These are phyloP conservation scores for Toxotes chatareus DNA, from an alignment of 2,113 vertebrate species.

Conservation along the genomic window DNA sequence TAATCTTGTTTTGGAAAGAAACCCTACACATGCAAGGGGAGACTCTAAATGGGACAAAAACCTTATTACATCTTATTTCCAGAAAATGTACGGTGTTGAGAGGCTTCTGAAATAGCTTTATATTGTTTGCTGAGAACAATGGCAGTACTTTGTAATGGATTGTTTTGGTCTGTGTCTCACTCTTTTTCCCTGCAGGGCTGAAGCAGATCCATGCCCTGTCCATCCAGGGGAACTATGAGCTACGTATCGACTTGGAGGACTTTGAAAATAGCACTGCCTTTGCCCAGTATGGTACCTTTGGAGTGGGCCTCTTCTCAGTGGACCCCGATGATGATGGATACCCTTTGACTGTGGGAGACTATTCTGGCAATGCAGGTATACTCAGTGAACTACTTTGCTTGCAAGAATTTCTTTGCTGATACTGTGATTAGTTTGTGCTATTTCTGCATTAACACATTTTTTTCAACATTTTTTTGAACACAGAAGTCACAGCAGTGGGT, in stretches of 20 bases:
- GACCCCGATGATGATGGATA: constrained; percentile 96
- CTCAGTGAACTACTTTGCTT: constrained; percentile 25
- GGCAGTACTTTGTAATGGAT: constrained; percentile 50
- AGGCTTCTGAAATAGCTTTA: constrained; percentile 54
- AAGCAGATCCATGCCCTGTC: constrained; percentile 93
- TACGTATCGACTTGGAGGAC: constrained; percentile 94
- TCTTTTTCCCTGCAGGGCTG: constrained; percentile 83
- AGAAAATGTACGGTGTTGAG: constrained; percentile 42
- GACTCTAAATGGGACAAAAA: constrained; percentile 64
- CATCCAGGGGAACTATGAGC: constrained; percentile 93
- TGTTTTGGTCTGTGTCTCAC: constrained; percentile 50
- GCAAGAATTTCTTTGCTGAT: not conserved
- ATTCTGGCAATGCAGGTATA: constrained; percentile 94
- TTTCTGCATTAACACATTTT: constrained; percentile 28
- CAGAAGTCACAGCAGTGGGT: not conserved
- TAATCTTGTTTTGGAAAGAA: constrained; percentile 55
- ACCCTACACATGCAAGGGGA: constrained; percentile 40
- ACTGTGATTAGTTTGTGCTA: constrained; percentile 5
- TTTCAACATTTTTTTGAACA: not conserved
- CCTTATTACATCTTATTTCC: constrained; percentile 55
- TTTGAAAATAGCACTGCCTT: constrained; percentile 95
- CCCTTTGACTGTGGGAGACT: constrained; percentile 91
- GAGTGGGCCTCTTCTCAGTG: constrained; percentile 95
- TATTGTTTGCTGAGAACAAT: constrained; percentile 52
- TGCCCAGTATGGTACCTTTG: constrained; percentile 92